phyloP scores from a whole-genome alignment of 2,113 vertebrate genomes.

The Clarias batrachus region DNA sequence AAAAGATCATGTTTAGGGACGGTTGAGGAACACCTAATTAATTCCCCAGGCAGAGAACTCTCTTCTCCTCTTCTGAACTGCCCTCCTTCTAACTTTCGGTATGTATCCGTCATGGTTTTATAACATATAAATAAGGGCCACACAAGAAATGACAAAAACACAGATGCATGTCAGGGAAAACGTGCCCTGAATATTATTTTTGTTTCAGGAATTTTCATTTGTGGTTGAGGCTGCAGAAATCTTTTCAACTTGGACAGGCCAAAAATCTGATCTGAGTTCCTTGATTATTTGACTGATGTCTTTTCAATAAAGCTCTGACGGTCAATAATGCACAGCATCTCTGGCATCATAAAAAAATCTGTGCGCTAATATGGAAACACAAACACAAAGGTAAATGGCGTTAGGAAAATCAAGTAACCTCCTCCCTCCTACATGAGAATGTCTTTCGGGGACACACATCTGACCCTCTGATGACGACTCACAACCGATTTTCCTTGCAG shows the following conservation, averaged over 20 bases:
- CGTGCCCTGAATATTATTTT: background rate
- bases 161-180: background rate
- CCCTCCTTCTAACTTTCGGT: background rate
- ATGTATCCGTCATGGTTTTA: background rate
- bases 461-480: slow-evolving; percentile 18
- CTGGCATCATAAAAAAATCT: background rate
- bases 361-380: background rate
- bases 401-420: slow-evolving; percentile 1
- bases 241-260: background rate
- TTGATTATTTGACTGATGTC: background rate
- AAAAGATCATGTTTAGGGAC: background rate
- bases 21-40: background rate
- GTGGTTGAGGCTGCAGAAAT: background rate
- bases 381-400: background rate
- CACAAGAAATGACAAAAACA: background rate
- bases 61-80: background rate
- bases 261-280: background rate
- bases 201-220: background rate
- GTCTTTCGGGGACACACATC: slow-evolving; percentile 20
- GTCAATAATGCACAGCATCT: background rate
- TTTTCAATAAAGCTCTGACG: background rate
- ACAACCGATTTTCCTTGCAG: slow-evolving; percentile 34
- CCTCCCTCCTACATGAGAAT: slow-evolving; percentile 11
- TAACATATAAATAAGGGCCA: background rate
- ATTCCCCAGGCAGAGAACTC: background rate